Conservation (phyloP, 2,888 invertebrate species). For the Nomada goodeniana region DNA sequence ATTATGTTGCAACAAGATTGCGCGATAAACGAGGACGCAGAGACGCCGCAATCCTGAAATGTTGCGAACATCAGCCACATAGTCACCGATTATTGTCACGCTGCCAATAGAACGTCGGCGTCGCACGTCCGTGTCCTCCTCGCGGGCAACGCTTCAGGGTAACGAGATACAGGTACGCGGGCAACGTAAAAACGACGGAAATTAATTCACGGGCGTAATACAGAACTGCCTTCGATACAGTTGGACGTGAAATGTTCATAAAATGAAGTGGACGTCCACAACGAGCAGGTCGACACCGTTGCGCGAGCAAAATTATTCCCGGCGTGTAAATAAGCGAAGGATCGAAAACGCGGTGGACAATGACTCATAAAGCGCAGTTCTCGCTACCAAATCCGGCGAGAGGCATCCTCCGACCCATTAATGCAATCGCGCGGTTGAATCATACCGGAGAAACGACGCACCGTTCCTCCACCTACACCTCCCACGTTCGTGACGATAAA, state of each 20-base stretch:
- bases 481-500: conserved; percentile 73
- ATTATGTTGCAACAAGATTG: background rate
- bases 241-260: background rate
- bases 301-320: background rate
- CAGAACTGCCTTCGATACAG: conserved; percentile 53
- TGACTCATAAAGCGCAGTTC: conserved; percentile 61
- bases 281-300: background rate
- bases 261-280: no score
- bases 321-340: background rate
- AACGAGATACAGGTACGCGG: conserved; percentile 29
- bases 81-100: conserved; percentile 62
- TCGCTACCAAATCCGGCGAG: conserved; percentile 67
- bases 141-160: conserved; percentile 35
- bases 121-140: conserved; percentile 42
- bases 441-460: conserved; percentile 63
- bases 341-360: conserved; percentile 41
- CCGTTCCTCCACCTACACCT: conserved; percentile 76
- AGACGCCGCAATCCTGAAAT: conserved; percentile 12
- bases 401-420: conserved; percentile 67
- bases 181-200: conserved; percentile 56
- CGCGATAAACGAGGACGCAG: background rate
- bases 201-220: conserved; percentile 59
- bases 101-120: conserved; percentile 57
- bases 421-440: conserved; percentile 71
- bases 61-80: conserved; percentile 37